Conservation (phyloP, 2,797 vertebrate species). For the Otolemur crassicaudatus region DNA sequence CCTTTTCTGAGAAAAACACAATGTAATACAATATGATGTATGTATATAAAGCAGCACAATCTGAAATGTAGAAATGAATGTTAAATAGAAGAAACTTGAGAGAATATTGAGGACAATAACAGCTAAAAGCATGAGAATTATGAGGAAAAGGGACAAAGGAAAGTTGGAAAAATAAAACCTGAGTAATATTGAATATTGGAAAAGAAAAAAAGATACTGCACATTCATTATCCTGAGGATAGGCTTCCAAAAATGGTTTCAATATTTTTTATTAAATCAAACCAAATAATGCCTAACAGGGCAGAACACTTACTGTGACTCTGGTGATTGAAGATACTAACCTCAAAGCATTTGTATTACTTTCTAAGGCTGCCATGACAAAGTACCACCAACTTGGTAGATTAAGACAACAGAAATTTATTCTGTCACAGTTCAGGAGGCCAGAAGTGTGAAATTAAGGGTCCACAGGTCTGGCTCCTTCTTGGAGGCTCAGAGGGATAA, state of each 20-base stretch:
- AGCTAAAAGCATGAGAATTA: neutral
- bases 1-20: constrained; percentile 41
- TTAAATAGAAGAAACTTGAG: neutral
- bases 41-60: neutral
- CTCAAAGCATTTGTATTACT: neutral
- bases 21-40: neutral
- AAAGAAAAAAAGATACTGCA: neutral
- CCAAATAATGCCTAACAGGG: neutral
- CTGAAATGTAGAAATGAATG: neutral
- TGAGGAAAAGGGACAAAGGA: neutral
- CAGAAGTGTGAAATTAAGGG: neutral
- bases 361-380: neutral
- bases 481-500: neutral
- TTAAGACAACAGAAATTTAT: neutral
- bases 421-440: neutral
- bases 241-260: neutral
- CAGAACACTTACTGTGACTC: neutral
- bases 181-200: neutral
- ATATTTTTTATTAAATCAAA: constrained; percentile 50
- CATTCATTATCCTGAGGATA: neutral
- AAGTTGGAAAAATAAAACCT: neutral
- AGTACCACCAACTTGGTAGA: neutral
- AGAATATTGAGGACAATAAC: neutral
- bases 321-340: neutral
- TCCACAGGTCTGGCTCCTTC: neutral